Percentiles rank a stretch among this genome's conserved stretches.
Conservation (phyloP, 2,113 vertebrate genomes). For the Colius striatus region DNA sequence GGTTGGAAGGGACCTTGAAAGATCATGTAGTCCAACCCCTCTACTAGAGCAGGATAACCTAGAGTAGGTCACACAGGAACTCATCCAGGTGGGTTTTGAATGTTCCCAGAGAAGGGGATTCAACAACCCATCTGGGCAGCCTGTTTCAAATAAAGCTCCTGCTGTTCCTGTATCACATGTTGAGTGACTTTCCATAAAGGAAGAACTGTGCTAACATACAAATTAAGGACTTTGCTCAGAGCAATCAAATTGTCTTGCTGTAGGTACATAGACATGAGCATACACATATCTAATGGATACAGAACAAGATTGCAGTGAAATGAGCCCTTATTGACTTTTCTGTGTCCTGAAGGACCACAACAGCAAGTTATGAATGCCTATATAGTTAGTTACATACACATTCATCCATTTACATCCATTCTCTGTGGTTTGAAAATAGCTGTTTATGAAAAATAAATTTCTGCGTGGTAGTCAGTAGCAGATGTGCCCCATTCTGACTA, state of each 20-base stretch:
- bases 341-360: background rate
- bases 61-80: too few species aligned
- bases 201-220: background rate
- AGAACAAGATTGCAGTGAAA: background rate
- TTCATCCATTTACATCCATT: background rate
- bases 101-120: too few species aligned
- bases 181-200: background rate
- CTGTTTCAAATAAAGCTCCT: background rate
- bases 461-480: background rate
- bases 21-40: too few species aligned
- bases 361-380: background rate
- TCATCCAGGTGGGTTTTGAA: too few species aligned
- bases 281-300: accelerated
- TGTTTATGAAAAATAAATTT: background rate
- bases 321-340: background rate
- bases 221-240: background rate
- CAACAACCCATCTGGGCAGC: too few species aligned
- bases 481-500: background rate
- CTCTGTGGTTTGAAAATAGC: background rate
- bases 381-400: background rate
- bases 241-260: accelerated
- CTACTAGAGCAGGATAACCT: too few species aligned
- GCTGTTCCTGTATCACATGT: background rate
- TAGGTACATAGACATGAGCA: accelerated
- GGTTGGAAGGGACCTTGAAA: too few species aligned